Base-by-base conservation (phyloP, 2,888 invertebrate genomes). In the Syrphus vitripennis region DNA sequence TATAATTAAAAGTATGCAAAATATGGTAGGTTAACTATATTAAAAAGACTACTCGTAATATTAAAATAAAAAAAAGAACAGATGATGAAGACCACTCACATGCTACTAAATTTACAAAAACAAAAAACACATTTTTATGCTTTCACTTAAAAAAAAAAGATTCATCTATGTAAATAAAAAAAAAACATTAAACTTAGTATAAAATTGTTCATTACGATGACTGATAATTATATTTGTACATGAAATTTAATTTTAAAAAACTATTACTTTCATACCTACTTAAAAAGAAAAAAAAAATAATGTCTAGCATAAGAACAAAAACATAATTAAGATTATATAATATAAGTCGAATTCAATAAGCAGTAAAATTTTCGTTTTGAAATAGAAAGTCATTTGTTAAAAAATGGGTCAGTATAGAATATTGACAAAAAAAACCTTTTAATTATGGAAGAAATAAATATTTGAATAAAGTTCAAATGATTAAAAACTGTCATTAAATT, bases 201-300 rank as follows among this genome's bases (percentile, higher is more conserved):
- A 63, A 48, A 70, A 59, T 61, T 78, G 63, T 70, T 65, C 74
- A 67, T 76, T 76, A 61, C 50, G 53, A 81, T 77, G 84, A 86
- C 84, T 86, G 84, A 84, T 84, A 83, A 76, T 72, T 84, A 72
- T 84, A 81, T 77, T 72, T 84, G 84, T 84, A 81, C 69, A 77
- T 69, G 72, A 67, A 80, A 74, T 69, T 55, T 31, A 61, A 71
- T 71, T 48, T 59, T 76, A 34, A n/a, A n/a, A n/a, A 50, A 67
- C 67, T 72, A 69, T 81, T 77, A 72, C 75, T 79, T 75, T 79
- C 75, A 48, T 83, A 83, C 65, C 63, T 55, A 70, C 45, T 65
- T 55, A 26, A 55, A 26, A 70, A 61, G 12, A 65, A 65, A n/a
- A 63, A 70, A 61, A 37, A 75, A 42, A 29, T 55, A 53, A 57